Base-by-base conservation (phyloP, 2,113 vertebrate genomes). In the Brachypodius melanocephalos region DNA sequence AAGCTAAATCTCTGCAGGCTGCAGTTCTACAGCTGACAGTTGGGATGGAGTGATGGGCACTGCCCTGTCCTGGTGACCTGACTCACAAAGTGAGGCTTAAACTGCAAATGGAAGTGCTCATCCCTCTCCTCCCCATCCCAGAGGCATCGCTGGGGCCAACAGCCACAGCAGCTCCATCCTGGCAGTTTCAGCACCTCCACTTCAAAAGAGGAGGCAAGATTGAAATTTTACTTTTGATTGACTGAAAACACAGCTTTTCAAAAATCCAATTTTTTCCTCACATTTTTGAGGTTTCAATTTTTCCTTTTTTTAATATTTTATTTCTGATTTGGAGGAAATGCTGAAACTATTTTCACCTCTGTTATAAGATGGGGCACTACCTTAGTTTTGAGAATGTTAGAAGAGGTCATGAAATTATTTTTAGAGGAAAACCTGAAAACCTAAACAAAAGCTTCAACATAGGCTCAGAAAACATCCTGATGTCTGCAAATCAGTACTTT, bases 401-500 rank as follows among this genome's bases (percentile, higher is more conserved):
- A 85, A 86, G 55, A 69, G 26, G 14, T 68, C 16, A 14, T 21
- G 66, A 72, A 75, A 43, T 51, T 78, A 67, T 63, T 82, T 85
- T 85, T 85, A 65, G 62, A 75, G 67, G 36, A 82, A 74, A 74
- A 31, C 13, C 15, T 63, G 81, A 80, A 92, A 66, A 69, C 29
- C 45, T 58, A 74, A 90, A 77, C 55, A 90, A 74, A 87, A 69
- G 19, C 51, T 86, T 80, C 80, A 45, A 22, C 46, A 29, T 2
- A 77, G 38, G 34, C 59, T 74, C 68, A 92, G 72, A 90, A 92
- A 89, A 89, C 51, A 90, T 69, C 55, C 34, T 77, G 40, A 66
- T 57, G 14, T 67, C 76, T 3, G 11, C 59, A 66, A 31, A 81
- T 77, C 76, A 59, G 43, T 79, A 43, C n/a, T 82, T 91, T 65